These are phyloP conservation scores for Drosophila macrothrix DNA, from an alignment of 2,888 invertebrate genomes.

Conservation along the genomic window DNA sequence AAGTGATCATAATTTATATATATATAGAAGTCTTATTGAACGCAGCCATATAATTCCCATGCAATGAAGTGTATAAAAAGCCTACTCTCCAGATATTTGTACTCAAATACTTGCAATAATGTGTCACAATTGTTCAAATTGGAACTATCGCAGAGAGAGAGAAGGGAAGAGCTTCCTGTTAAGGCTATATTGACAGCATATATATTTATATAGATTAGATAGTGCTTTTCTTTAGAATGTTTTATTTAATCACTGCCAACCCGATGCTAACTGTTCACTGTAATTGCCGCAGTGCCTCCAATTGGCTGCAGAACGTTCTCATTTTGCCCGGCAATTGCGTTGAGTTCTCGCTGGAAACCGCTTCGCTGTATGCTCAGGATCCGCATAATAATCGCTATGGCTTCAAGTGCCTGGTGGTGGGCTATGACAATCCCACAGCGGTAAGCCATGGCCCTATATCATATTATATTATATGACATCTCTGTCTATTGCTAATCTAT, in stretches of 20 bases:
- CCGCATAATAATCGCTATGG: slow-evolving; percentile 92
- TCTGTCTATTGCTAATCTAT: slow-evolving; percentile 12
- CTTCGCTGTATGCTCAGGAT: slow-evolving; percentile 96
- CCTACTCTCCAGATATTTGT: no score
- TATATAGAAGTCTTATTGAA: no score
- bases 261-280: not conserved
- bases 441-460: slow-evolving; percentile 57
- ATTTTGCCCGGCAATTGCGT: slow-evolving; percentile 97
- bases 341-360: slow-evolving; percentile 97
- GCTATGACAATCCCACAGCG: slow-evolving; percentile 90
- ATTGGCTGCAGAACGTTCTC: slow-evolving; percentile 94
- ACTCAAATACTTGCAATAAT: no score
- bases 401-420: slow-evolving; percentile 93
- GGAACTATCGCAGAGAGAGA: no score
- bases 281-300: slow-evolving; percentile 70
- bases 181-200: not conserved
- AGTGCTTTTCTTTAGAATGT: rapidly evolving
- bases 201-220: not conserved
- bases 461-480: not conserved
- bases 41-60: no score
- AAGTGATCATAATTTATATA: no score
- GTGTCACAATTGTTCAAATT: no score
- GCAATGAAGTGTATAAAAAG: no score
- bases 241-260: not conserved
- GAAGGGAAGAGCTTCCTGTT: no score